Base-by-base conservation (phyloP, 1,140 invertebrate genomes). In the Meteorus sp. region DNA sequence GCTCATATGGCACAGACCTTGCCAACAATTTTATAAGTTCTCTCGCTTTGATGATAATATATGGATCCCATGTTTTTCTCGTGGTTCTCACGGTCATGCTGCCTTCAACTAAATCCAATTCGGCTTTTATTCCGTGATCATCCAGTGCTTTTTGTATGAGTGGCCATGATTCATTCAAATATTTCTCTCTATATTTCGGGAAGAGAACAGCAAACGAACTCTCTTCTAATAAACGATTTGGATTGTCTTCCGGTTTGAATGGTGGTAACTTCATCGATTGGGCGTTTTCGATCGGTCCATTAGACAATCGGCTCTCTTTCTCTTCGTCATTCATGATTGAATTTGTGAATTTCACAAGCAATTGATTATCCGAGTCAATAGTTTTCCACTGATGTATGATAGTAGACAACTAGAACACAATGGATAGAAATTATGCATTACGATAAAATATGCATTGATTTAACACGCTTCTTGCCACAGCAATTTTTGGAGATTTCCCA, bases 11-110 rank as follows among this genome's bases (percentile, higher is more conserved):
- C 11, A 99, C 97, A 77, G 95, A 97, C 67, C 98, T 81, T 1
- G 97, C 93, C 57, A 99, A 74, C 2, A 99, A 79, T 75, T 97
- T 98, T 57, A 99, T 93, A 78, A 99, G 85, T 76, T 99, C 98
- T 62, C 97, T 84, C 6, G 95, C 94, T 81, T 99, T 99, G 6
- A 99, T 85, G 41, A 99, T 94, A 39, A 98, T 93, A 64, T 93
- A 99, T 0, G 98, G 98, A 84, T 99, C 98, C 94, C 94, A 99
- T 1, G 97, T 99, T 82, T 98, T 97, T 48, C 94, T 84, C 0
- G 96, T 99, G 0, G 98, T 99, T 73, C 84, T 86, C 0, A 99
- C 97, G 5, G 88, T 89, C 91, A 99, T 95, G 64, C 90, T 91
- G 47, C 98, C 97, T 85, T 98, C 95, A 2, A 98, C 82, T 0